A percentile compares a stretch with the other conserved stretches of the same genome.
phyloP scores from a whole-genome alignment of 1,140 invertebrate genomes.

The Phymorhynchus buccinoides region DNA sequence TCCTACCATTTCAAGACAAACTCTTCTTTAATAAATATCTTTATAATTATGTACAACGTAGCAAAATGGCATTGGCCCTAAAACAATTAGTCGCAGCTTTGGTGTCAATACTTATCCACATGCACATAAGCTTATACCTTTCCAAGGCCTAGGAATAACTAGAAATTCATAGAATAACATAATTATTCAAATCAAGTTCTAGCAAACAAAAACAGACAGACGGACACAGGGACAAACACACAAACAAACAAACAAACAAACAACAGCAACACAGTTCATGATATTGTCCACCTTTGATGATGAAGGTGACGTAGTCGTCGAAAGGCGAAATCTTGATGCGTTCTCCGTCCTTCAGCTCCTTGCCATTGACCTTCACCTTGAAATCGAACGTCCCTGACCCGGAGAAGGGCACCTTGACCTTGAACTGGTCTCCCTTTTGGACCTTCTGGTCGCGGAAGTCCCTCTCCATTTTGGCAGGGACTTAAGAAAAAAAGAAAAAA shows the following conservation, averaged over 20 bases:
- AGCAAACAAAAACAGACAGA: conserved; percentile 24
- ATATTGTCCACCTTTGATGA: conserved; percentile 67
- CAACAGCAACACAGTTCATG: neutral
- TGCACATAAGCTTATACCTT: too few relatives aligned
- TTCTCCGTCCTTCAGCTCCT: conserved; percentile 81
- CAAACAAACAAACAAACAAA: too few relatives aligned
- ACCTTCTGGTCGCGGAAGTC: conserved; percentile 68
- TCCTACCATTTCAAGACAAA: too few relatives aligned
- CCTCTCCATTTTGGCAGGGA: conserved; percentile 82
- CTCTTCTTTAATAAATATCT: too few relatives aligned
- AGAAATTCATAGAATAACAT: too few relatives aligned
- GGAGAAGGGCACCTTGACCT: conserved; percentile 72
- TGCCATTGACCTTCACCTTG: conserved; percentile 85
- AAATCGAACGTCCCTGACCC: conserved; percentile 94
- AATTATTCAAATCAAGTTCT: too few relatives aligned
- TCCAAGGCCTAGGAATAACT: too few relatives aligned
- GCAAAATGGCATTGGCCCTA: too few relatives aligned
- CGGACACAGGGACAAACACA: neutral
- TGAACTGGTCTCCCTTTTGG: conserved; percentile 71
- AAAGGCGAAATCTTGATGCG: conserved; percentile 94
- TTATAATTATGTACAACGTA: too few relatives aligned
- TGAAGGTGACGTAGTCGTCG: conserved; percentile 94
- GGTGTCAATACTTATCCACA: too few relatives aligned
- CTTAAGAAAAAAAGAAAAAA: conserved; percentile 72
- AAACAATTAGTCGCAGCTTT: too few relatives aligned